Conservation (phyloP, 2,888 invertebrate genomes). For the Dendrolimus houi region DNA sequence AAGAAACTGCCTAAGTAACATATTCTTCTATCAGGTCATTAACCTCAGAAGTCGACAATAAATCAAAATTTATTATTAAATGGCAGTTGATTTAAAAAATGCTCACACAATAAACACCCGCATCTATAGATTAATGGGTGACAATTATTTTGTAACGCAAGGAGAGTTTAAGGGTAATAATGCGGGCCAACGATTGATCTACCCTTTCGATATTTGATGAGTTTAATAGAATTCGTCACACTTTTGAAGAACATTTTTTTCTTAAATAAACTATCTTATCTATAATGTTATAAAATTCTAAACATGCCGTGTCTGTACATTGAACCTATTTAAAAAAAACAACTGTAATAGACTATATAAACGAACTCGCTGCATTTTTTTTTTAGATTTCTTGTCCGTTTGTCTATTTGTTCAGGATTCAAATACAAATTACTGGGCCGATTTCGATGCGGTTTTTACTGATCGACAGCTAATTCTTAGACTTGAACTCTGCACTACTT, state of each 20-base stretch:
- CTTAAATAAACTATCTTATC: not conserved
- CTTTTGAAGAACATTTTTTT: slow-evolving; percentile 6
- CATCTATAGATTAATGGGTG: slow-evolving; percentile 59
- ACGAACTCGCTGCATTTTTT: too few species aligned
- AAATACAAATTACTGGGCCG: too few species aligned
- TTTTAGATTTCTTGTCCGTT: too few species aligned
- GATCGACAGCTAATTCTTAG: too few species aligned
- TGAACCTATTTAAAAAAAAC: too few species aligned
- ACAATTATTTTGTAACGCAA: slow-evolving; percentile 56
- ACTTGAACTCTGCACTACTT: too few species aligned
- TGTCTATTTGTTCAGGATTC: too few species aligned
- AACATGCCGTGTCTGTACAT: too few species aligned
- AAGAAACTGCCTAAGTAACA: too few species aligned
- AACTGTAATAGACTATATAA: too few species aligned
- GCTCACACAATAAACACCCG: slow-evolving; percentile 44
- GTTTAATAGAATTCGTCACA: slow-evolving; percentile 41
- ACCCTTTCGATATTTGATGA: slow-evolving; percentile 1
- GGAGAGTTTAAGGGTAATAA: slow-evolving; percentile 24
- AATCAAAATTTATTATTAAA: not conserved
- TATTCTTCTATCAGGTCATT: not conserved
- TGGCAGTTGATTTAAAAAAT: slow-evolving; percentile 35
- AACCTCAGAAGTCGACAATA: not conserved
- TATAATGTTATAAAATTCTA: too few species aligned
- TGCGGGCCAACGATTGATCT: slow-evolving; percentile 66
- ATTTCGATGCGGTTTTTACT: too few species aligned